phyloP scores from a whole-genome alignment of 2,888 invertebrate genomes.

The Diaperis boleti region DNA sequence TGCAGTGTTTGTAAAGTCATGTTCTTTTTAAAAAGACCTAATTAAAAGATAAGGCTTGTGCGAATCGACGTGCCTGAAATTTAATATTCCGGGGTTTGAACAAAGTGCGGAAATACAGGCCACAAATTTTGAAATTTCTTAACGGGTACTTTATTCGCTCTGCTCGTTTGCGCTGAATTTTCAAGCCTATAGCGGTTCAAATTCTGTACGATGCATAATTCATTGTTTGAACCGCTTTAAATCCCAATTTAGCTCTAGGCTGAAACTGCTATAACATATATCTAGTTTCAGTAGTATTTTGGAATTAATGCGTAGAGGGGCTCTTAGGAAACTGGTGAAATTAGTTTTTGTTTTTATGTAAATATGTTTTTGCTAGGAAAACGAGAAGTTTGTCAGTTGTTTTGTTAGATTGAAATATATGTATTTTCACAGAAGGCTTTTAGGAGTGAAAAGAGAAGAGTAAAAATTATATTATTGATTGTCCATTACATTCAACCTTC shows the following conservation, averaged over 20 bases:
- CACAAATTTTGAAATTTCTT: constrained; percentile 11
- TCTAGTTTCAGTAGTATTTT: constrained; percentile 18
- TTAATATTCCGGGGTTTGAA: constrained; percentile 15
- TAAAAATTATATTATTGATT: too few relatives aligned
- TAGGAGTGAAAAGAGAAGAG: too few relatives aligned
- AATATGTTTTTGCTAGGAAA: too few relatives aligned
- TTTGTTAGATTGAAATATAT: too few relatives aligned
- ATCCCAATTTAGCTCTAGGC: constrained; percentile 27
- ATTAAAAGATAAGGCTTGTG: background rate
- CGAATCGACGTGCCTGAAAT: background rate
- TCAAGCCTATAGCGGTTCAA: constrained; percentile 23
- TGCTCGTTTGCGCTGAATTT: constrained; percentile 21
- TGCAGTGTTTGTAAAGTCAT: background rate
- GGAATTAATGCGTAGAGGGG: constrained; percentile 21
- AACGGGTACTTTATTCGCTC: constrained; percentile 17
- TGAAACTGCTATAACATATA: constrained; percentile 23
- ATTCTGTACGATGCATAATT: constrained; percentile 26
- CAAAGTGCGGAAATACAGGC: background rate
- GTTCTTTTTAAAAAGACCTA: background rate
- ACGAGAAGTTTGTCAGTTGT: too few relatives aligned
- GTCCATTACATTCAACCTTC: too few relatives aligned
- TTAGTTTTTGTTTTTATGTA: constrained; percentile 3
- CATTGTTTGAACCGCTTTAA: constrained; percentile 33
- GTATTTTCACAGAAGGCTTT: too few relatives aligned
- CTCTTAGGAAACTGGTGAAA: constrained; percentile 4